These are phyloP conservation scores for Sebastes oblongus DNA, from an alignment of 2,797 vertebrate species.

Conservation along the genomic window DNA sequence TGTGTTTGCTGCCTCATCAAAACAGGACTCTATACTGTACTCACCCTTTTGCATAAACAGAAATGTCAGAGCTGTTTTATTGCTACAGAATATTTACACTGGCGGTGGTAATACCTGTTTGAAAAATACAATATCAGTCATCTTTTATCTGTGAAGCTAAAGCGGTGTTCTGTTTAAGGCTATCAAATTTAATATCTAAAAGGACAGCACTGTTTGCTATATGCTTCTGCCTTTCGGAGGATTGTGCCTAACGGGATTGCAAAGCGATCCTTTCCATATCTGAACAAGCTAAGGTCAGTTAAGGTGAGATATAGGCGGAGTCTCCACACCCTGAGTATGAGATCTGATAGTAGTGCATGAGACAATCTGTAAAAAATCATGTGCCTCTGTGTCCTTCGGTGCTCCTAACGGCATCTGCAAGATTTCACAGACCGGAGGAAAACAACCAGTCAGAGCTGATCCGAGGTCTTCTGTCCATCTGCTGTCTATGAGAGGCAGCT, in stretches of 20 bases:
- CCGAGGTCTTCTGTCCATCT: too few species aligned
- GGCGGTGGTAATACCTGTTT: background rate
- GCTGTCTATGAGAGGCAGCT: too few species aligned
- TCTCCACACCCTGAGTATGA: background rate
- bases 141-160: slow-evolving; percentile 13
- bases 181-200: background rate
- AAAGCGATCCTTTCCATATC: background rate
- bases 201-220: background rate
- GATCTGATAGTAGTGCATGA: too few species aligned
- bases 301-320: too few species aligned
- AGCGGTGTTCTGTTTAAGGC: background rate
- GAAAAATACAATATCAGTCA: background rate
- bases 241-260: background rate
- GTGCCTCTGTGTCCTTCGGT: too few species aligned
- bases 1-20: slow-evolving; percentile 59
- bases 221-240: background rate
- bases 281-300: background rate
- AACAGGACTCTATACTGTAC: slow-evolving; percentile 23
- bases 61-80: slow-evolving; percentile 41
- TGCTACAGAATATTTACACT: slow-evolving; percentile 22
- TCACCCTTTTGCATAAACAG: slow-evolving; percentile 44
- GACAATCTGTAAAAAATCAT: too few species aligned
- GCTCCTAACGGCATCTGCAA: too few species aligned
- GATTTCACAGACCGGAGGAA: too few species aligned
- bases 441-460: too few species aligned